phyloP scores from a whole-genome alignment of 1,140 invertebrate genomes.

The Cylas formicarius region DNA sequence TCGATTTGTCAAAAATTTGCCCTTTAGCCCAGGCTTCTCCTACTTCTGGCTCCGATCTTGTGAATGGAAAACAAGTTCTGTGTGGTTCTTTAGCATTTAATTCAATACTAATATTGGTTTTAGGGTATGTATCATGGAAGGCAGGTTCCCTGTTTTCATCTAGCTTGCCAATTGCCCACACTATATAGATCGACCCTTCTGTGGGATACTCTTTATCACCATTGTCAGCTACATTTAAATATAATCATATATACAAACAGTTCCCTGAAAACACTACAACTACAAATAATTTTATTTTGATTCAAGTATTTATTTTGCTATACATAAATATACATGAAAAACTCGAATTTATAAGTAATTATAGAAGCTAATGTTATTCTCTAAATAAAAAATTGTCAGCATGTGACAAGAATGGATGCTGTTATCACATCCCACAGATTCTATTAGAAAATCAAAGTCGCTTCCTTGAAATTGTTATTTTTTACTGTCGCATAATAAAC shows the following conservation, averaged over 20 bases:
- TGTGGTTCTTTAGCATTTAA: conserved; percentile 56
- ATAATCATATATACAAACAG: no score
- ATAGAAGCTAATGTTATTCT: no score
- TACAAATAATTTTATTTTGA: neutral
- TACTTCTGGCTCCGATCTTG: conserved; percentile 41
- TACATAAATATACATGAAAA: no score
- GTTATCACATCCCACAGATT: no score
- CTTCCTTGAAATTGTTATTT: no score
- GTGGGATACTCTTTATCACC: conserved; percentile 70
- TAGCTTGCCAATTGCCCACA: conserved; percentile 80
- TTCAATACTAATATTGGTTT: conserved; percentile 58
- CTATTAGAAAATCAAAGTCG: no score
- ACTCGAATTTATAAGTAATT: neutral
- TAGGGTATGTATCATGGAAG: conserved; percentile 77
- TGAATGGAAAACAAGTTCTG: conserved; percentile 65
- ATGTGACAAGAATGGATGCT: no score
- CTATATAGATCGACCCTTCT: conserved; percentile 58
- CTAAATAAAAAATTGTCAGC: no score
- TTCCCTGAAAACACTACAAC: no score
- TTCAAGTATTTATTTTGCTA: no score
- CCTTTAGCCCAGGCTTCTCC: conserved; percentile 66
- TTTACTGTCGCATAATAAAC: no score
- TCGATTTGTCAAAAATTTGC: conserved; percentile 68
- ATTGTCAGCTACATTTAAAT: conserved; percentile 64
- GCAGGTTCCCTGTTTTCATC: conserved; percentile 72